A percentile compares a stretch with the other conserved stretches of the same genome.
Evolutionary conservation across 2,888 invertebrate genomes (phyloP).

Genomic region (Hemithea aestivaria): DNA sequence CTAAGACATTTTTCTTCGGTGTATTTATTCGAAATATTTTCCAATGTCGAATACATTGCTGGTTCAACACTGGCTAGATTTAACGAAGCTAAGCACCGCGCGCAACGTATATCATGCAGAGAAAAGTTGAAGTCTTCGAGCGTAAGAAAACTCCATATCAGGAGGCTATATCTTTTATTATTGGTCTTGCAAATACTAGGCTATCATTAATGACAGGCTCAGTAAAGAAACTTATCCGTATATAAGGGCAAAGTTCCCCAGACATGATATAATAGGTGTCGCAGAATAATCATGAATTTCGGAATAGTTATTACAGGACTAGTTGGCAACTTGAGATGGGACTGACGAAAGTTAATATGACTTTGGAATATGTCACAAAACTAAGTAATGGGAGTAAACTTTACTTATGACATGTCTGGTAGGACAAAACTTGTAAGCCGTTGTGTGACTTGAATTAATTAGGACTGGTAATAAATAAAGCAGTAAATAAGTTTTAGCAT

Average conservation of each 20-base stretch:
- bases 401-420: too few species aligned
- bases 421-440: too few species aligned
- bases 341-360: too few species aligned
- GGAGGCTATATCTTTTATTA: slow-evolving; percentile 28
- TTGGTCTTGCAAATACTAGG: slow-evolving; percentile 27
- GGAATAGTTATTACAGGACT: too few species aligned
- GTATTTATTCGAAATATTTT: slow-evolving; percentile 41
- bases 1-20: slow-evolving; percentile 40
- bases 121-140: neutral
- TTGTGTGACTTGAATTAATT: too few species aligned
- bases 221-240: slow-evolving; percentile 13
- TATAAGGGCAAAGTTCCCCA: slow-evolving; percentile 12
- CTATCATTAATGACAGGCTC: slow-evolving; percentile 23
- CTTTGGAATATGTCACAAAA: too few species aligned
- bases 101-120: slow-evolving; percentile 18
- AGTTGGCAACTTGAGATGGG: too few species aligned
- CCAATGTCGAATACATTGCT: slow-evolving; percentile 15
- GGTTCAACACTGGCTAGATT: neutral
- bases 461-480: too few species aligned
- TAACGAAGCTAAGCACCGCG: neutral
- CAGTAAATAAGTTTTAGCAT: too few species aligned
- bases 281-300: too few species aligned
- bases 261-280: neutral
- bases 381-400: too few species aligned
- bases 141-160: slow-evolving; percentile 19